Evolutionary conservation across 2,888 invertebrate species (phyloP), one percentile per base, ranked within the genome.

Genomic region (Oscheius sp.): DNA sequence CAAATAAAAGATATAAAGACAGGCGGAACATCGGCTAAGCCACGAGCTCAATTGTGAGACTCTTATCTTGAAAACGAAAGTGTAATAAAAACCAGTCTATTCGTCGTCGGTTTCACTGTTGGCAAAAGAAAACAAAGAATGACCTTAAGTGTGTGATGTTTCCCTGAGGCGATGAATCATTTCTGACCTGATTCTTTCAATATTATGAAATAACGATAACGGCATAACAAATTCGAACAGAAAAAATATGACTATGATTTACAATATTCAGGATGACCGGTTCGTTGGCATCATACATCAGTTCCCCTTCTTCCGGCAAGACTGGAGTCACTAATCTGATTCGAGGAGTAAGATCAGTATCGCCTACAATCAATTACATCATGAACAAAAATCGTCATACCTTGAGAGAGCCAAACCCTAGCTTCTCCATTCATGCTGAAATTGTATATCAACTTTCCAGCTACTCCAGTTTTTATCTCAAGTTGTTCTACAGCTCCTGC

Each of bases 341-440:
- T 12, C 71, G 57, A 1, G 71, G 68, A 49, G 64, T 68, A 32
- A 71, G 65, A 38, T 71, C 71, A 12, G 32, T 17, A 24, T 56
- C 65, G 33, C 68, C 70, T 70, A 30, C 38, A 36, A 4, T 17
- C 3, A 44, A 14, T 6, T 17, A 3, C 8, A 12, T 56, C 14
- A 32, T 33, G n/a, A 33, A 4, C 9, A 14, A 32, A 32, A 56
- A 56, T n/a, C n/a, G n/a, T n/a, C 4, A 14, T 32, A 63, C 67
- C 64, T 68, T 71, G 71, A 22, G 67, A 63, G 24, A 71, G 45
- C 71, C 71, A 71, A 3, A 63, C 45, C 26, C 68, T 63, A 6
- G 63, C 44, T 38, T 71, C 71, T 54, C 71, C 65, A 24, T 65
- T 63, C 5, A 65, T 33, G 22, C 22, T 24, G 54, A 65, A 71